phyloP scores from a whole-genome alignment of 2,113 vertebrate genomes.

The Sula dactylatra region DNA sequence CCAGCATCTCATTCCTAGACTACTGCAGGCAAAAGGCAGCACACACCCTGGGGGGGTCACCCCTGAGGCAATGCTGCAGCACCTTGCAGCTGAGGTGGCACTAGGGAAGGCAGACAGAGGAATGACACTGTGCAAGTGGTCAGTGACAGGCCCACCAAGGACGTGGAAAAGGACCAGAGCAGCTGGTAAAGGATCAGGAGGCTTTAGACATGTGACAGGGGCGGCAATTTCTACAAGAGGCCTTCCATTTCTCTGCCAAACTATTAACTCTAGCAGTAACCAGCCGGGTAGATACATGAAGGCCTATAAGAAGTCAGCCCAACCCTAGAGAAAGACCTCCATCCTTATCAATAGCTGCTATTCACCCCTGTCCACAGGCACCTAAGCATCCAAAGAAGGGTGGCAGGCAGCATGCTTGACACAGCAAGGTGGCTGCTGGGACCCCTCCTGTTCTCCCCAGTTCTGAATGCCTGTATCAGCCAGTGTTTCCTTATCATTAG shows the following conservation, averaged over 20 bases:
- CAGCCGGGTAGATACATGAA: neutral
- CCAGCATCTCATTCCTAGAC: neutral
- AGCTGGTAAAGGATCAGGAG: neutral
- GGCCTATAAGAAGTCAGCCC: neutral
- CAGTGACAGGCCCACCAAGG: neutral
- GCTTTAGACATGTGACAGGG: neutral
- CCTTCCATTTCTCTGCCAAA: neutral
- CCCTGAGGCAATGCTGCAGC: neutral
- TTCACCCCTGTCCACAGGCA: neutral
- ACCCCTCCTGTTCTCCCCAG: neutral
- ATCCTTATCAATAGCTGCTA: neutral
- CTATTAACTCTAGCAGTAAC: neutral
- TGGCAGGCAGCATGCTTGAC: neutral
- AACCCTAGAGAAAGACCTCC: neutral
- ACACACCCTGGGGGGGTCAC: neutral
- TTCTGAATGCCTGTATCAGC: neutral
- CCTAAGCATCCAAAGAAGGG: neutral
- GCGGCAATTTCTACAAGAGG: neutral
- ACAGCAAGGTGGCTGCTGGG: neutral
- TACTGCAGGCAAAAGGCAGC: neutral
- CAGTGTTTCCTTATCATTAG: neutral
- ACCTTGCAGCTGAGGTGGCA: neutral
- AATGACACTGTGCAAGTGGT: neutral
- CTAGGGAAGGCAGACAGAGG: neutral
- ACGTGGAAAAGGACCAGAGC: neutral